Conservation (phyloP, 1,140 invertebrate species). For the Drosophila gunungcola region DNA sequence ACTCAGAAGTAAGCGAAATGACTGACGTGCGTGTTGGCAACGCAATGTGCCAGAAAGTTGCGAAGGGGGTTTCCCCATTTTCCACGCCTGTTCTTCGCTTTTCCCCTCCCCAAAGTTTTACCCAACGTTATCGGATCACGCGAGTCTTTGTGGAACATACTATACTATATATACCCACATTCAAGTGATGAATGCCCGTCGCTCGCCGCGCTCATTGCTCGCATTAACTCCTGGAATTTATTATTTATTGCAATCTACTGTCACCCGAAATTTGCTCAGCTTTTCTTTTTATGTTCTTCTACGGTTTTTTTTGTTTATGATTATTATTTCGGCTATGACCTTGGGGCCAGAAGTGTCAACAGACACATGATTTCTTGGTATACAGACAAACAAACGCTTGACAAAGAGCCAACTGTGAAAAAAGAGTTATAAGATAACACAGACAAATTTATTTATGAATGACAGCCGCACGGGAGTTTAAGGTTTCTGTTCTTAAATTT, state of each 20-base stretch:
- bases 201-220: constrained; percentile 52
- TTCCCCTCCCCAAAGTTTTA: background rate
- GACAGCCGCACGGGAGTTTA: background rate
- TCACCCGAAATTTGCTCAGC: constrained; percentile 67
- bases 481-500: no score
- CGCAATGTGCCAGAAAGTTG: constrained; percentile 32
- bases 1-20: constrained; percentile 36
- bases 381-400: constrained; percentile 18
- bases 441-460: constrained; percentile 54
- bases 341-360: constrained; percentile 59
- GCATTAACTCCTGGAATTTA: constrained; percentile 70
- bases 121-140: constrained; percentile 58
- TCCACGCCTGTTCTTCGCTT: constrained; percentile 6
- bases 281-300: constrained; percentile 43
- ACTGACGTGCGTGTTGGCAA: constrained; percentile 45
- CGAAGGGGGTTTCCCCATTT: constrained; percentile 4
- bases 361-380: constrained; percentile 41
- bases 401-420: constrained; percentile 42
- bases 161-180: constrained; percentile 16
- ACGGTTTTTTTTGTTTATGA: constrained; percentile 40
- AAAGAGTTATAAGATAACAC: constrained; percentile 65
- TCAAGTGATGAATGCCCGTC: constrained; percentile 50
- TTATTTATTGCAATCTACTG: constrained; percentile 76
- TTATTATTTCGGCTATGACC: constrained; percentile 55
- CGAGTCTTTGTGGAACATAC: constrained; percentile 37